Percentiles rank a stretch among this genome's conserved stretches.
These are phyloP conservation scores for Nyctalus aviator DNA, from an alignment of 2,797 vertebrate species.

Conservation along the genomic window DNA sequence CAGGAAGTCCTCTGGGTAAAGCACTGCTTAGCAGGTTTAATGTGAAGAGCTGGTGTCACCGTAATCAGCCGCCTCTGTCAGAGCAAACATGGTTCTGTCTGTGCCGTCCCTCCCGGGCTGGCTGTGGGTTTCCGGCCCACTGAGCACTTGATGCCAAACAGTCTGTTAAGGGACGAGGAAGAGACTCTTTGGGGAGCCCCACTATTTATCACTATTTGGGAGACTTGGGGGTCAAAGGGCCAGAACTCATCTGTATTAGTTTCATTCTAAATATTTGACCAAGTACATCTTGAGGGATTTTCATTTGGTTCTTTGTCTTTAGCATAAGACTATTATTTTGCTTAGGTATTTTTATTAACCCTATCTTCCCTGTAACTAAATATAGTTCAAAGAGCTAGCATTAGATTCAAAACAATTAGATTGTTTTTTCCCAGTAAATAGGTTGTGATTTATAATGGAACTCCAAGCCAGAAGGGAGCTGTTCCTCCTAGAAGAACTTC, in stretches of 20 bases:
- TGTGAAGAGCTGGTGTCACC: conserved; percentile 85
- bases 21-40: conserved; percentile 82
- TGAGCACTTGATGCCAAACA: conserved; percentile 85
- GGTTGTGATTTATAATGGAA: conserved; percentile 58
- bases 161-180: conserved; percentile 80
- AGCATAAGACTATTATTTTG: conserved; percentile 46
- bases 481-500: conserved; percentile 34
- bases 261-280: conserved; percentile 78
- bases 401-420: conserved; percentile 10
- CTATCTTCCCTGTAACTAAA: conserved; percentile 46
- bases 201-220: conserved; percentile 84
- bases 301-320: conserved; percentile 68
- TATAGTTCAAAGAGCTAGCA: conserved; percentile 60
- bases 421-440: conserved; percentile 44
- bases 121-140: conserved; percentile 85
- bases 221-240: conserved; percentile 72
- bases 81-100: conserved; percentile 85
- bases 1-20: conserved; percentile 81
- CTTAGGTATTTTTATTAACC: conserved; percentile 52
- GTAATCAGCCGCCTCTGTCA: conserved; percentile 86
- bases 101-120: conserved; percentile 79
- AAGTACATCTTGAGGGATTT: conserved; percentile 33
- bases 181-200: conserved; percentile 79
- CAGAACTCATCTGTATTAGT: conserved; percentile 66
- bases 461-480: conserved; percentile 42